Evolutionary conservation across 1,140 invertebrate genomes (phyloP).

Genomic region (Apocrypta bakeri): DNA sequence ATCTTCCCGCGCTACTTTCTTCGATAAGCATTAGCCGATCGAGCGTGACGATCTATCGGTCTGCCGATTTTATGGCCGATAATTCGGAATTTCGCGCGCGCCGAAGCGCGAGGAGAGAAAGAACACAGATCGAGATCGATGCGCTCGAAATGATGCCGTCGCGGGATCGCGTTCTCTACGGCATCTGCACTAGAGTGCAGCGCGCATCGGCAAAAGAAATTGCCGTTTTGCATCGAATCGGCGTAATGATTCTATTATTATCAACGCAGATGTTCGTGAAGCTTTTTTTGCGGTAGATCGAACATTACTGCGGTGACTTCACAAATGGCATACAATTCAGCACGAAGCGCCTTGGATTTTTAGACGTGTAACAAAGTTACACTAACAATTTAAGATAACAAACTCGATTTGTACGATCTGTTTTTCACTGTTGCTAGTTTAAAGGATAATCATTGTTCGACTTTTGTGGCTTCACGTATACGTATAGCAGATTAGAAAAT

Average conservation of each 20-base stretch:
- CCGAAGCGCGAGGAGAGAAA: not conserved
- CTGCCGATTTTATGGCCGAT: conserved; percentile 27
- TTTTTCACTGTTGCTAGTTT: not conserved
- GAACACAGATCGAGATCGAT: not conserved
- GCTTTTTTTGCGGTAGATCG: not conserved
- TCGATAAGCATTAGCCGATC: conserved; percentile 1
- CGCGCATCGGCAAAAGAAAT: not conserved
- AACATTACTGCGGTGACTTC: not conserved
- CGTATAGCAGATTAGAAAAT: not conserved
- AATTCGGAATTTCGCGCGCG: conserved; percentile 19
- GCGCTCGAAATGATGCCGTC: not conserved
- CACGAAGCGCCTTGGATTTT: too few species aligned
- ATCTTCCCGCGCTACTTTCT: conserved; percentile 13
- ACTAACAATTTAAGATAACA: too few species aligned
- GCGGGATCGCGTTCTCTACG: not conserved
- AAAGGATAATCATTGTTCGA: not conserved
- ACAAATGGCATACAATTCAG: too few species aligned
- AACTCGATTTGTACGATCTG: not conserved
- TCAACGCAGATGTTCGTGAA: not conserved
- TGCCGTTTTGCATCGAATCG: not conserved
- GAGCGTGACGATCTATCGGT: not conserved
- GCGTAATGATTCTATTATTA: too few species aligned
- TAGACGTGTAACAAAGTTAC: too few species aligned
- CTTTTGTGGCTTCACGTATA: not conserved
- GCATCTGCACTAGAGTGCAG: too few species aligned